phyloP scores from a whole-genome alignment of 2,113 vertebrate species.

The Periophthalmodon schlosseri region DNA sequence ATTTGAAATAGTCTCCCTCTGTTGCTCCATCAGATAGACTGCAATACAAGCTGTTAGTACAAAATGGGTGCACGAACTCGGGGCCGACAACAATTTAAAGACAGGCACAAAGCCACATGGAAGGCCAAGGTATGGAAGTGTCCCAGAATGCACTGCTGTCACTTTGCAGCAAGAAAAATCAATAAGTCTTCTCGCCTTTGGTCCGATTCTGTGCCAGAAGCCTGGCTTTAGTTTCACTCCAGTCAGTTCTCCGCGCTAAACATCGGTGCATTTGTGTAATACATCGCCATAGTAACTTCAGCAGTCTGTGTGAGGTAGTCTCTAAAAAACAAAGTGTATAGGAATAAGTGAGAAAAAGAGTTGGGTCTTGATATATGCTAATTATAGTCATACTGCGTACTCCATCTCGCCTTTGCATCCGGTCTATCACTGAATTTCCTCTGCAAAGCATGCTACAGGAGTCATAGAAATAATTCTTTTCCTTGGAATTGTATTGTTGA shows the following conservation, averaged over 20 bases:
- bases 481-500: neutral
- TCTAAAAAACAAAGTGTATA: slow-evolving; percentile 9
- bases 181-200: slow-evolving; percentile 28
- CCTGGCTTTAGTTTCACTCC: slow-evolving; percentile 13
- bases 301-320: neutral
- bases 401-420: slow-evolving; percentile 9
- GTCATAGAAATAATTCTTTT: neutral
- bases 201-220: slow-evolving; percentile 20
- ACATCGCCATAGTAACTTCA: neutral
- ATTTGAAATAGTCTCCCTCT: slow-evolving; percentile 22
- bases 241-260: neutral
- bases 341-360: neutral
- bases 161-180: slow-evolving; percentile 25
- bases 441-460: neutral
- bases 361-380: neutral
- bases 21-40: slow-evolving; percentile 20
- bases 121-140: slow-evolving; percentile 36
- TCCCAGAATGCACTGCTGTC: slow-evolving; percentile 36
- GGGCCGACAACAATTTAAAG: slow-evolving; percentile 34
- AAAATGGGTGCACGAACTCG: slow-evolving; percentile 35
- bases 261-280: neutral
- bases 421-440: slow-evolving; percentile 8
- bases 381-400: slow-evolving; percentile 9
- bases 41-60: slow-evolving; percentile 9
- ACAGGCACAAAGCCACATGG: slow-evolving; percentile 23